These are phyloP conservation scores for Alloscopus bannaensis DNA, from an alignment of 2,888 invertebrate species.

Conservation along the genomic window DNA sequence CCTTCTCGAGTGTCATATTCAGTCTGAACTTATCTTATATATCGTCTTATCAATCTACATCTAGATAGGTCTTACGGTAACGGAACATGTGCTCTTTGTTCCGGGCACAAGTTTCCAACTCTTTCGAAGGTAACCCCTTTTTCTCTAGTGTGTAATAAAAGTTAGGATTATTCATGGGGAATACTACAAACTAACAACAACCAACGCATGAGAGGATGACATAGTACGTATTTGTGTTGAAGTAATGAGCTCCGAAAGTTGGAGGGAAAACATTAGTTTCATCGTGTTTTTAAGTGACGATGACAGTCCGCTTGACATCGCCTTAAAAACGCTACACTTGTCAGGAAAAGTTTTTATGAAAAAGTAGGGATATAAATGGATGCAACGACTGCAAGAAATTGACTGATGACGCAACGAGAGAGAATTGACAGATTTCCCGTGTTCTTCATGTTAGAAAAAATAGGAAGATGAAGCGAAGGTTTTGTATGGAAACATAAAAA, in stretches of 20 bases:
- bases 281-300: conserved; percentile 21
- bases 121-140: too few relatives aligned
- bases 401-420: conserved; percentile 36
- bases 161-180: conserved; percentile 9
- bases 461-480: too few relatives aligned
- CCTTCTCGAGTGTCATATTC: conserved; percentile 26
- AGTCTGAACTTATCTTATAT: neutral
- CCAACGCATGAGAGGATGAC: conserved; percentile 32
- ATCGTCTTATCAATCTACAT: neutral
- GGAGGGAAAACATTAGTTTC: neutral
- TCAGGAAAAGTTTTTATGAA: conserved; percentile 8
- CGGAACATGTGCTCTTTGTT: neutral
- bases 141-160: too few relatives aligned
- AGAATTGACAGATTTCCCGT: conserved; percentile 38
- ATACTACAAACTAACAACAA: too few relatives aligned
- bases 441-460: conserved; percentile 4
- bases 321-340: conserved; percentile 26
- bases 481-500: too few relatives aligned
- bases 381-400: conserved; percentile 23
- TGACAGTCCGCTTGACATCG: conserved; percentile 42
- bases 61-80: neutral
- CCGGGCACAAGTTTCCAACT: conserved; percentile 20
- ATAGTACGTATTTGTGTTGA: conserved; percentile 17
- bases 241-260: conserved; percentile 6
- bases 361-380: neutral